Conservation (phyloP, 37 sponge, comb jelly and placozoan genomes). For the Crambe crambe region DNA sequence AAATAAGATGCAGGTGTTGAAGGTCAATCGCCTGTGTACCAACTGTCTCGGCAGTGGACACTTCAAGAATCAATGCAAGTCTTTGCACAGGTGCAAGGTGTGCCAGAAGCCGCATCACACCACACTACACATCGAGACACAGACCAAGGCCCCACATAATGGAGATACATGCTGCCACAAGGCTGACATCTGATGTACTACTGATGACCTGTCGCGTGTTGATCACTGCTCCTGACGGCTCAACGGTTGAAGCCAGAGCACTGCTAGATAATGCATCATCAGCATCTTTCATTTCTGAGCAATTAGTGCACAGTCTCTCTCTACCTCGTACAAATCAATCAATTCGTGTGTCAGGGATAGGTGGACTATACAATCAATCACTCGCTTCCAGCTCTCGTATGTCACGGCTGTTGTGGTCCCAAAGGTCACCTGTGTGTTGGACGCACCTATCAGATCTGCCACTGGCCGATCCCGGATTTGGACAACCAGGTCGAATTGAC, state of each 20-base stretch:
- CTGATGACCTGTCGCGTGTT: not conserved
- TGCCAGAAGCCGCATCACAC: not conserved
- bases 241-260: not conserved
- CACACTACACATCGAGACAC: not conserved
- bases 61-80: not conserved
- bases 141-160: not conserved
- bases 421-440: too few relatives aligned
- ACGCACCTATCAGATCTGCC: too few relatives aligned
- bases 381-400: too few relatives aligned
- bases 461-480: not conserved
- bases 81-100: not conserved
- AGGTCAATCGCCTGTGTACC: not conserved
- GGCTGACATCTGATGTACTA: not conserved
- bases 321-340: too few relatives aligned
- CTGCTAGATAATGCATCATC: not conserved
- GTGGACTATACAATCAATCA: too few relatives aligned
- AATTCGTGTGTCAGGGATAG: too few relatives aligned
- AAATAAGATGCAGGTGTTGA: not conserved
- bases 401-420: too few relatives aligned
- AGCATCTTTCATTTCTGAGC: not conserved
- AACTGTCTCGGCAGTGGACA: not conserved
- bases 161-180: not conserved
- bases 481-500: not conserved
- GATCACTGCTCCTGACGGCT: not conserved
- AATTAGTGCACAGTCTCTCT: not conserved